Conservation (phyloP, 2,113 vertebrate genomes). For the Amphiprion ocellaris region DNA sequence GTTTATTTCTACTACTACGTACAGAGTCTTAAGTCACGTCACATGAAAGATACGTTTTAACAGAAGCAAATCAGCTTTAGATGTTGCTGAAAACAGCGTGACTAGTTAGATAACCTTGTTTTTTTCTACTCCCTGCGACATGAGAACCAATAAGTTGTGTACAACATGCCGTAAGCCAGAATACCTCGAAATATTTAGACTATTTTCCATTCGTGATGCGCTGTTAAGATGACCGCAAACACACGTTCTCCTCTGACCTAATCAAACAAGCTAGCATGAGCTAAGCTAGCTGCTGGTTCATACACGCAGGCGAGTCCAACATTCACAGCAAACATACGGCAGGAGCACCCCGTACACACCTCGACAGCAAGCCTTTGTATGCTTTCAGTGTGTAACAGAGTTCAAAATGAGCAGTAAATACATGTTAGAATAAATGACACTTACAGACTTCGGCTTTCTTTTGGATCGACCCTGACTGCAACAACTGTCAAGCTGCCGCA, state of each 20-base stretch:
- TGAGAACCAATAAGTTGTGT: no score
- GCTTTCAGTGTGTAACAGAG: neutral
- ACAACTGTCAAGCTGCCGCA: neutral
- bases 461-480: slow-evolving; percentile 10
- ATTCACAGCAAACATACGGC: neutral
- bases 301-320: slow-evolving; percentile 17
- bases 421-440: neutral
- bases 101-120: slow-evolving; percentile 18
- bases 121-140: neutral
- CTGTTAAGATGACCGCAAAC: slow-evolving; percentile 9
- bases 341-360: neutral
- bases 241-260: slow-evolving; percentile 17
- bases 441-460: slow-evolving; percentile 25
- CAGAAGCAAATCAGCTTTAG: neutral
- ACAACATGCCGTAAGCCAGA: neutral
- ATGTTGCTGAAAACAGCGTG: neutral
- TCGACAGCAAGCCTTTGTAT: no score
- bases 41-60: no score
- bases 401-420: neutral
- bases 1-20: no score
- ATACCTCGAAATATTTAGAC: neutral
- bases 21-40: neutral
- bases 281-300: slow-evolving; percentile 45
- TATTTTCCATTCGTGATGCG: neutral
- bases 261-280: slow-evolving; percentile 43